These are phyloP conservation scores for Carduelis carduelis DNA, from an alignment of 2,797 vertebrate species.

Conservation along the genomic window DNA sequence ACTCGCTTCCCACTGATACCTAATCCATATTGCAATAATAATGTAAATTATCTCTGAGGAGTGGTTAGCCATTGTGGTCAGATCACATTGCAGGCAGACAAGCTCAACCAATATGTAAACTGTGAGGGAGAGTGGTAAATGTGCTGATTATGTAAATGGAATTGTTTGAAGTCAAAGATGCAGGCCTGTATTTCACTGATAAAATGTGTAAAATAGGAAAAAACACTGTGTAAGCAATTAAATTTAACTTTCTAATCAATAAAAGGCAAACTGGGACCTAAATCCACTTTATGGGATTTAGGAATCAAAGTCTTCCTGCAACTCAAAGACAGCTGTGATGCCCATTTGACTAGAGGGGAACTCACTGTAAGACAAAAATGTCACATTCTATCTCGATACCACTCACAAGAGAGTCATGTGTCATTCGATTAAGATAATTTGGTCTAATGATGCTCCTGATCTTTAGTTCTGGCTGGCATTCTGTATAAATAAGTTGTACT, in stretches of 20 bases:
- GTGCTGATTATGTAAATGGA: constrained; percentile 59
- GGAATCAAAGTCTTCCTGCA: constrained; percentile 45
- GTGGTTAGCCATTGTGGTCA: constrained; percentile 1
- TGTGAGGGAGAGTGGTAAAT: constrained; percentile 14
- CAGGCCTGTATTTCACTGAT: constrained; percentile 49
- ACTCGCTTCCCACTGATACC: not conserved
- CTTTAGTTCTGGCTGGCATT: not conserved
- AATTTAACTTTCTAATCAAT: constrained; percentile 63
- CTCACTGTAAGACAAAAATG: not conserved
- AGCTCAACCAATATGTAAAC: not conserved
- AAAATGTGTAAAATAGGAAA: constrained; percentile 36
- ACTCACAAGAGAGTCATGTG: not conserved
- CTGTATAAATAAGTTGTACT: not conserved
- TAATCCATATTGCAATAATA: constrained; percentile 59
- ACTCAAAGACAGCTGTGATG: constrained; percentile 17
- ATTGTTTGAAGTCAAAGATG: constrained; percentile 59
- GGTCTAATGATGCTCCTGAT: not conserved
- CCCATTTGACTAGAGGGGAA: constrained; percentile 1
- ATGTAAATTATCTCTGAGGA: constrained; percentile 40
- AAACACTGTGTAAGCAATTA: constrained; percentile 39
- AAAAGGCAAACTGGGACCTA: constrained; percentile 41
- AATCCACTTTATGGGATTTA: constrained; percentile 60
- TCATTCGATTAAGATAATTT: not conserved
- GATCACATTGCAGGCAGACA: constrained; percentile 11
- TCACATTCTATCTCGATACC: not conserved